Conservation (phyloP, 2,888 invertebrate genomes). For the Crematogaster levior region DNA sequence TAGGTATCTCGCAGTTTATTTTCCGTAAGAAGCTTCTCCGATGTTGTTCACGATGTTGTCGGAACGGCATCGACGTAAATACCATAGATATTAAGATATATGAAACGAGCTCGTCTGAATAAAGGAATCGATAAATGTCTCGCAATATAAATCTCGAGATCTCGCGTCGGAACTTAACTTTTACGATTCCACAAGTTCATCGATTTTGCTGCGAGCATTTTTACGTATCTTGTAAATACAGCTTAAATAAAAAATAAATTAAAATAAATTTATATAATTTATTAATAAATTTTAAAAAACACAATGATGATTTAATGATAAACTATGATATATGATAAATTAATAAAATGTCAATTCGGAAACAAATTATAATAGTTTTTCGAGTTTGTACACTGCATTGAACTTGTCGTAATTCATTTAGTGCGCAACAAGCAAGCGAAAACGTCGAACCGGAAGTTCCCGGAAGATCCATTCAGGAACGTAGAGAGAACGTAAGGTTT, state of each 20-base stretch:
- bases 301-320: no score
- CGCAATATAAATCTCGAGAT: slow-evolving; percentile 36
- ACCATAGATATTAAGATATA: slow-evolving; percentile 5
- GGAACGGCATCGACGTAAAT: slow-evolving; percentile 38
- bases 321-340: no score
- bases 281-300: no score
- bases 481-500: slow-evolving; percentile 46
- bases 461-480: slow-evolving; percentile 35
- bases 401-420: slow-evolving; percentile 60
- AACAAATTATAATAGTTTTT: not conserved
- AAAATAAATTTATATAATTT: no score
- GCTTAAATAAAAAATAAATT: not conserved
- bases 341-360: not conserved
- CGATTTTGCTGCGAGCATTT: not conserved
- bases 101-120: not conserved
- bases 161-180: not conserved
- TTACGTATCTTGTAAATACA: not conserved
- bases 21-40: slow-evolving; percentile 37
- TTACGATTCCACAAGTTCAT: not conserved
- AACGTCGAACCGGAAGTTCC: slow-evolving; percentile 48
- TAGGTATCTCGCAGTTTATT: slow-evolving; percentile 8
- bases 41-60: slow-evolving; percentile 18
- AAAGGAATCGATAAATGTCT: slow-evolving; percentile 18
- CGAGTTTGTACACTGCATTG: not conserved
- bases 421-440: slow-evolving; percentile 34